A percentile compares a stretch with the other conserved stretches of the same genome.
Conservation (phyloP, 2,797 vertebrate species). For the Aythya fuligula region DNA sequence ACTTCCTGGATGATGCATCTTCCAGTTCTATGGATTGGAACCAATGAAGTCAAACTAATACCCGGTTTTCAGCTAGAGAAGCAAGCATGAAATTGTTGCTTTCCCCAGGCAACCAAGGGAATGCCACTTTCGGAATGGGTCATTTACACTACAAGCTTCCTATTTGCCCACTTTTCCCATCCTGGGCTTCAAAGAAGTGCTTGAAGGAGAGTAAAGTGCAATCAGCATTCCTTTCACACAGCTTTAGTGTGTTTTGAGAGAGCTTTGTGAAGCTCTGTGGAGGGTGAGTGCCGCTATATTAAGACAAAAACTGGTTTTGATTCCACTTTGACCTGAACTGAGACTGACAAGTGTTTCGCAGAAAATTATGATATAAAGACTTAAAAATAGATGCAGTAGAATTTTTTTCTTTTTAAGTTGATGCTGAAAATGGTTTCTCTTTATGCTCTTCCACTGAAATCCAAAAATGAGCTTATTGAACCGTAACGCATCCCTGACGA, state of each 20-base stretch:
- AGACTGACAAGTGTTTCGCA: background rate
- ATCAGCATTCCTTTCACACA: slow-evolving; percentile 49
- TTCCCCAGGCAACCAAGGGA: background rate
- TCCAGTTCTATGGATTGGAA: background rate
- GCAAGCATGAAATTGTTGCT: background rate
- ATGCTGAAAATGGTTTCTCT: background rate
- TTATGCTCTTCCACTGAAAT: background rate
- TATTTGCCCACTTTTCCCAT: background rate
- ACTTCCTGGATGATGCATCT: background rate
- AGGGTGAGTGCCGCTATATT: background rate
- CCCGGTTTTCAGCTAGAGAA: background rate
- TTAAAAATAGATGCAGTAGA: background rate
- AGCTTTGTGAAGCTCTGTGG: background rate
- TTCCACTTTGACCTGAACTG: background rate
- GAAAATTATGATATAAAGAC: background rate
- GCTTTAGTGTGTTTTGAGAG: background rate
- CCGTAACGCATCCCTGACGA: background rate
- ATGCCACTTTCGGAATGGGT: slow-evolving; percentile 7
- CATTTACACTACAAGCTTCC: background rate
- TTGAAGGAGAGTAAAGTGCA: slow-evolving; percentile 45
- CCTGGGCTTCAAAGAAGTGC: slow-evolving; percentile 33
- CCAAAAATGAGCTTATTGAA: background rate
- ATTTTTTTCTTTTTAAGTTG: background rate
- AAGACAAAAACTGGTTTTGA: slow-evolving; percentile 1
- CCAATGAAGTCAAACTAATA: background rate